Evolutionary conservation across 2,113 vertebrate genomes (phyloP).

Genomic region (Hassar affinis): DNA sequence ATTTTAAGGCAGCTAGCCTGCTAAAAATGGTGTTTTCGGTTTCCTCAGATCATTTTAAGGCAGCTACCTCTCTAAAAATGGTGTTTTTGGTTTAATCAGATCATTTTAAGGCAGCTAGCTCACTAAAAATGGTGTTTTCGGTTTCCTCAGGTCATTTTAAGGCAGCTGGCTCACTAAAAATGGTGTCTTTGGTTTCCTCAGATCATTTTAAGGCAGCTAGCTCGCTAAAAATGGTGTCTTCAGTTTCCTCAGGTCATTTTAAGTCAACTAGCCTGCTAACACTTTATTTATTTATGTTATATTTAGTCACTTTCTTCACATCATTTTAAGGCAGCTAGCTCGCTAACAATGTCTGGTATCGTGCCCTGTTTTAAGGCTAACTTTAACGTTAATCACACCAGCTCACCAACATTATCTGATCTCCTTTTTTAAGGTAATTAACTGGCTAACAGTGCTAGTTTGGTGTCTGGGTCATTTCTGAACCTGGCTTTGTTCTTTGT

Average conservation of each 20-base stretch:
- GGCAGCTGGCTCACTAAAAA: neutral
- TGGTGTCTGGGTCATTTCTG: too few species aligned
- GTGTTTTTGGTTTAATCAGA: neutral
- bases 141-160: neutral
- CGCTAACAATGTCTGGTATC: neutral
- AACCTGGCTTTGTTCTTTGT: too few species aligned
- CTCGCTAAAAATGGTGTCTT: neutral
- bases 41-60: neutral
- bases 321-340: neutral
- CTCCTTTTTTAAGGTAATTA: too few species aligned
- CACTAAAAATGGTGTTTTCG: neutral
- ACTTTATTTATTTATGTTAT: too few species aligned
- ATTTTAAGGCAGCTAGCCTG: neutral
- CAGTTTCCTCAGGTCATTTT: neutral
- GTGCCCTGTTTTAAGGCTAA: neutral
- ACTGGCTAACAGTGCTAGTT: too few species aligned
- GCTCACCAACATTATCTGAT: too few species aligned
- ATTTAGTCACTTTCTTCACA: neutral
- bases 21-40: neutral
- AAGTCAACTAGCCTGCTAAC: neutral
- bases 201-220: neutral
- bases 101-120: neutral
- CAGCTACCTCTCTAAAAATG: neutral
- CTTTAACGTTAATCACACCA: too few species aligned
- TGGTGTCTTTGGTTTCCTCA: neutral